phyloP scores from a whole-genome alignment of 2,113 vertebrate species.

The Megaleporinus macrocephalus region DNA sequence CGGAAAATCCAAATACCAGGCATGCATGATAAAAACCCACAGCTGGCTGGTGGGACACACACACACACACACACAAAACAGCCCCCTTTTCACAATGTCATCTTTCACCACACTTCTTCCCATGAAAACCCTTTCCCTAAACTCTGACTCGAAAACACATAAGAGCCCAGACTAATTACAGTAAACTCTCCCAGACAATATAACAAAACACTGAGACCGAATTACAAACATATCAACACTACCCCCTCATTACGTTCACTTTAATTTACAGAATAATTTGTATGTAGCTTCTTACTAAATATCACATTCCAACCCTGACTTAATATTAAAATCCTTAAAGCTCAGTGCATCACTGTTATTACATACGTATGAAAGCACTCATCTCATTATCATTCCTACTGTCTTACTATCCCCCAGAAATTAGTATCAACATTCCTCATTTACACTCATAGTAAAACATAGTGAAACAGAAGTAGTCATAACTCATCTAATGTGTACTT shows the following conservation, averaged over 20 bases:
- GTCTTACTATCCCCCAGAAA: not conserved
- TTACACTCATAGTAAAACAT: too few relatives aligned
- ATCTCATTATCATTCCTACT: not conserved
- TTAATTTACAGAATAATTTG: not conserved
- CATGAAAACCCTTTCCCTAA: not conserved
- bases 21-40: slow-evolving; percentile 69
- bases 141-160: slow-evolving; percentile 38
- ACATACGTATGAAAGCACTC: not conserved
- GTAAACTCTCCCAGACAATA: not conserved
- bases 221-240: not conserved
- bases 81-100: slow-evolving; percentile 8
- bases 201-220: not conserved
- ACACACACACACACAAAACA: slow-evolving; percentile 38
- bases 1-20: slow-evolving; percentile 71
- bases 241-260: not conserved
- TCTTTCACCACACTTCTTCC: not conserved
- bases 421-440: not conserved
- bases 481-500: too few relatives aligned
- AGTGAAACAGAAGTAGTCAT: too few relatives aligned
- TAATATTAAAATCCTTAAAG: not conserved
- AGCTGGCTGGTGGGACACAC: slow-evolving; percentile 60
- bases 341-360: slow-evolving; percentile 2
- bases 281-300: not conserved
- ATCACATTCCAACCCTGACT: not conserved
- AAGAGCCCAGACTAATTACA: slow-evolving; percentile 7